Evolutionary conservation across 1,140 invertebrate species (phyloP), one percentile per base, ranked within the genome.

Genomic region (Drosophila bocqueti): DNA sequence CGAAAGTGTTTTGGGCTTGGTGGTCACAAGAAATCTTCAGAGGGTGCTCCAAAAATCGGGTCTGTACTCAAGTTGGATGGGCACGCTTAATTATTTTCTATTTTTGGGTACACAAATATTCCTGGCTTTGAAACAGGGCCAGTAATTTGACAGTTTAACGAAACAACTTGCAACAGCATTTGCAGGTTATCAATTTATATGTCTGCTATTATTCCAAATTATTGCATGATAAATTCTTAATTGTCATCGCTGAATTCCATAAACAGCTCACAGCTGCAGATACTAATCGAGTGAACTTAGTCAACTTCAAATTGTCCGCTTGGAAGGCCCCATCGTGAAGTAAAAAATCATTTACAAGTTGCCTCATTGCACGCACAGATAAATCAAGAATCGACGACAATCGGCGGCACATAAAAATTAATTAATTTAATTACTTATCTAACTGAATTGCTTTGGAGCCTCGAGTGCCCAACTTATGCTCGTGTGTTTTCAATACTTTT

Each of bases 341-440:
- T 57, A 45, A 77, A 67, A 47, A 76, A 50, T 40, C 76, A 68
- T 65, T 80, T 80, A 64, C 55, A 62, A 72, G 77, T 74, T 77
- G 61, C 55, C 62, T 62, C 42, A 69, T 64, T 79, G 76, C 69
- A 82, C 69, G 64, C 63, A 80, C 59, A 78, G 68, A 74, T 83
- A 83, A 83, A 79, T 85, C 68, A 67, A 81, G 64, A 66, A 66
- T 66, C 60, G 66, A 79, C 64, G 57, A 77, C 75, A 79, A 79
- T 76, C 58, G 81, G 59, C 66, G 66, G 74, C 68, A 81, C 62
- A 85, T 86, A 77, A 72, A 85, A 85, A 75, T 79, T 85, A 85
- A 85, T 85, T 86, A 86, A 85, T 85, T 85, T 85, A 85, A 85
- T 85, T 85, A 86, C 83, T 86, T 86, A 85, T 82, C 83, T 67